Conservation (phyloP, 1,140 invertebrate species). For the Eurosta solidaginis region DNA sequence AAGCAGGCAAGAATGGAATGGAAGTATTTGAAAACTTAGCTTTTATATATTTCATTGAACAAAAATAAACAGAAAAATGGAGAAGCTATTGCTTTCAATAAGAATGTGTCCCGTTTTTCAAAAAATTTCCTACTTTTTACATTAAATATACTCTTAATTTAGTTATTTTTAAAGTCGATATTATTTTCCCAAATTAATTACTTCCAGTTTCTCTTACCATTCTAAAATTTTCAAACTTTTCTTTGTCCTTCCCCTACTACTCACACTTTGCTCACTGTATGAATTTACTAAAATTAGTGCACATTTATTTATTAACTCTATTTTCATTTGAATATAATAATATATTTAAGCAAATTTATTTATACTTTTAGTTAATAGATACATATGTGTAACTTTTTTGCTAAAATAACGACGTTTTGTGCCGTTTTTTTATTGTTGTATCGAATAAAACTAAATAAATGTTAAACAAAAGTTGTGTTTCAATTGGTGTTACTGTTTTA, state of each 20-base stretch:
- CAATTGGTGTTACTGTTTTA: neutral
- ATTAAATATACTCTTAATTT: neutral
- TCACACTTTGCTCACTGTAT: conserved; percentile 3
- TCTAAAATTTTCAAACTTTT: neutral
- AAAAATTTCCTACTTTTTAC: too few relatives aligned
- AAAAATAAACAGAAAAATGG: neutral
- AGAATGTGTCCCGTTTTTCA: too few relatives aligned
- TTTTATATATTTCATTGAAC: neutral
- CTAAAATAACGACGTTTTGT: neutral
- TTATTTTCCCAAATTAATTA: neutral
- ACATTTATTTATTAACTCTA: neutral
- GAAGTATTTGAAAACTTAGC: neutral
- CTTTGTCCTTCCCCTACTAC: neutral
- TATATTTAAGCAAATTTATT: neutral
- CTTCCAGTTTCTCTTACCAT: neutral
- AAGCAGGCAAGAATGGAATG: too few relatives aligned
- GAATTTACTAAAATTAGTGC: conserved; percentile 18
- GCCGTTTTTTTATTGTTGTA: conserved; percentile 10
- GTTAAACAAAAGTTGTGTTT: conserved; percentile 12
- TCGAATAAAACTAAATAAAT: neutral
- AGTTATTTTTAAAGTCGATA: neutral
- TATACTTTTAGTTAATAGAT: too few relatives aligned
- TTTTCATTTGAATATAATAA: neutral
- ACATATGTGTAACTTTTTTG: neutral
- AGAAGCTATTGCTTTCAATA: too few relatives aligned